These are phyloP conservation scores for Halyomorpha halys DNA, from an alignment of 1,140 invertebrate genomes.

Conservation along the genomic window DNA sequence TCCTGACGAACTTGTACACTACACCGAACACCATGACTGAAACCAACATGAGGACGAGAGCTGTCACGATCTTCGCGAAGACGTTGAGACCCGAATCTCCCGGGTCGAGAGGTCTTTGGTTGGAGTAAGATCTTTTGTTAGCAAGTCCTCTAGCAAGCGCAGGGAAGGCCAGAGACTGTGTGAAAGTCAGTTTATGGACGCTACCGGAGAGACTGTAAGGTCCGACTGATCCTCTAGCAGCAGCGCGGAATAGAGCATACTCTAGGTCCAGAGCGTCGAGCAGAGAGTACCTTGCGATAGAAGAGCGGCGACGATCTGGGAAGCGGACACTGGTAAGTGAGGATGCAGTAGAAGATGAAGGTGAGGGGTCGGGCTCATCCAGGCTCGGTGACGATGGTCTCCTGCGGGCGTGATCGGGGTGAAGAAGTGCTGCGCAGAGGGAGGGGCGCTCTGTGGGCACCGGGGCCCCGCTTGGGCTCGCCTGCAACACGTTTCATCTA, in stretches of 20 bases:
- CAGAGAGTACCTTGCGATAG: conserved; percentile 43
- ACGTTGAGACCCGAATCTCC: conserved; percentile 36
- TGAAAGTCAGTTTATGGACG: conserved; percentile 62
- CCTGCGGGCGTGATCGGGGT: conserved; percentile 41
- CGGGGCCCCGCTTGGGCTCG: conserved; percentile 29
- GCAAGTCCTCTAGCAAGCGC: conserved; percentile 56
- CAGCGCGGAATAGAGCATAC: conserved; percentile 53
- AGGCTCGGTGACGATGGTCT: conserved; percentile 38
- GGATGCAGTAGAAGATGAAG: conserved; percentile 46
- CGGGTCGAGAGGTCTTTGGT: conserved; percentile 39
- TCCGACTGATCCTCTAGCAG: conserved; percentile 56
- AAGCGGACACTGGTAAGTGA: conserved; percentile 37
- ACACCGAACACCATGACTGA: conserved; percentile 62
- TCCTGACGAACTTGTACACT: conserved; percentile 62
- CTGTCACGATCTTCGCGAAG: conserved; percentile 43
- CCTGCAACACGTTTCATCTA: conserved; percentile 24
- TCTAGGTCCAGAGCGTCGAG: conserved; percentile 61
- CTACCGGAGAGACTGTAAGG: conserved; percentile 61
- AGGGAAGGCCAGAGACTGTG: conserved; percentile 61
- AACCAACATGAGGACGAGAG: conserved; percentile 55
- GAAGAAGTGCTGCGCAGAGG: conserved; percentile 40
- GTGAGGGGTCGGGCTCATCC: conserved; percentile 30
- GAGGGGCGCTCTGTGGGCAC: conserved; percentile 35
- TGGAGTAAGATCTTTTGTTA: conserved; percentile 45
- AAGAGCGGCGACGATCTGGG: conserved; percentile 38